phyloP scores from a whole-genome alignment of 2,797 vertebrate genomes.

The Balearica regulorum region DNA sequence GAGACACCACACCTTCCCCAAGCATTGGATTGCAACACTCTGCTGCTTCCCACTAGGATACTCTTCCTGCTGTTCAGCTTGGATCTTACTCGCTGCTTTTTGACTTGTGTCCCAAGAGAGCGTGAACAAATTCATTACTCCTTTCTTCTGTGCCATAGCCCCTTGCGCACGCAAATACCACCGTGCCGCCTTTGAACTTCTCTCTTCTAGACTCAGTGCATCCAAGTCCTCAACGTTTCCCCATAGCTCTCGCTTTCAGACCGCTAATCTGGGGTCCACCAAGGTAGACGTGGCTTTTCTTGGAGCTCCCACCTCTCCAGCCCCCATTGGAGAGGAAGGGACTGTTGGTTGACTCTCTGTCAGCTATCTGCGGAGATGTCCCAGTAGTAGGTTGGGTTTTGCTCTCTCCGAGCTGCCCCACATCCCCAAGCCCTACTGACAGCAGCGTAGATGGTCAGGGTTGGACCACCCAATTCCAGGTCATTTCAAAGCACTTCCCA shows the following conservation, averaged over 20 bases:
- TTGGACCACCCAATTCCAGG: background rate
- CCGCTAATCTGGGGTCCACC: rapidly evolving
- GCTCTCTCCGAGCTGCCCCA: background rate
- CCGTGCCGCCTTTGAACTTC: background rate
- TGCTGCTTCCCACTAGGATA: conserved; percentile 49
- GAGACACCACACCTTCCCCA: conserved; percentile 36
- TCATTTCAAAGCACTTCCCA: background rate
- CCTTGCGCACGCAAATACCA: background rate
- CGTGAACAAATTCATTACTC: background rate
- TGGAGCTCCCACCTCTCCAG: background rate
- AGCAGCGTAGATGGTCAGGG: rapidly evolving
- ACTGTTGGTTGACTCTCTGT: rapidly evolving
- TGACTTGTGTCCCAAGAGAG: conserved; percentile 24
- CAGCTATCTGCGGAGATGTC: rapidly evolving
- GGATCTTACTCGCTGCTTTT: background rate
- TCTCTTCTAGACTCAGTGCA: background rate
- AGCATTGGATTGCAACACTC: conserved; percentile 9
- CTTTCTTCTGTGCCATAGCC: background rate
- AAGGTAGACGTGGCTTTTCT: background rate
- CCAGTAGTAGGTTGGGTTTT: background rate
- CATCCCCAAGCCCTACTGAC: background rate
- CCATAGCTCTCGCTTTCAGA: background rate
- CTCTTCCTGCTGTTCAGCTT: conserved; percentile 50
- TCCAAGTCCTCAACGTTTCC: background rate
- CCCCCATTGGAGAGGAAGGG: rapidly evolving